Evolutionary conservation across 2,797 vertebrate genomes (phyloP).

Genomic region (Spondyliosoma cantharus): DNA sequence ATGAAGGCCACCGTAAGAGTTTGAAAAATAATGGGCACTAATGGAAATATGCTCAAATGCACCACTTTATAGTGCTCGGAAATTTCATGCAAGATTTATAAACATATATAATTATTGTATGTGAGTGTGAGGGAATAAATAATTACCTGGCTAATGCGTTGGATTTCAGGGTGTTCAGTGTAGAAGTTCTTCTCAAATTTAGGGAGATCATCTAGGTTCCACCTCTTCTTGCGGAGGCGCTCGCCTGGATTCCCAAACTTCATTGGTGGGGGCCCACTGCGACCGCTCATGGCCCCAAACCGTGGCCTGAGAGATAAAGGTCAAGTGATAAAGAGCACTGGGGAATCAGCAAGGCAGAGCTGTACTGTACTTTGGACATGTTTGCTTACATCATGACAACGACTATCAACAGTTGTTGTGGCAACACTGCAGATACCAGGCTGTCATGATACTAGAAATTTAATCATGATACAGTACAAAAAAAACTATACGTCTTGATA

Average conservation of each 20-base stretch:
- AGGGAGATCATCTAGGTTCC: slow-evolving; percentile 94
- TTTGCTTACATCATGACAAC: neutral
- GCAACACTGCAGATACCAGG: neutral
- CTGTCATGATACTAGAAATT: neutral
- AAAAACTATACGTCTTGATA: too few species aligned
- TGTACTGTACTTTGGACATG: neutral
- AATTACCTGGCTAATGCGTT: slow-evolving; percentile 87
- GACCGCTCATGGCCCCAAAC: slow-evolving; percentile 83
- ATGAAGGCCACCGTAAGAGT: neutral
- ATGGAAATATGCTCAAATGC: neutral
- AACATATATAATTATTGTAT: neutral
- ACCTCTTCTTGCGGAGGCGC: slow-evolving; percentile 95
- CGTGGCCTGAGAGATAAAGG: slow-evolving; percentile 72
- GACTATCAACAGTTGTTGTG: neutral
- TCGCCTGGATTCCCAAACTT: slow-evolving; percentile 98
- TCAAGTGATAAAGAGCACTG: neutral
- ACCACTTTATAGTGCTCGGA: neutral
- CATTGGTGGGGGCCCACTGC: slow-evolving; percentile 87
- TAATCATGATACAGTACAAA: too few species aligned
- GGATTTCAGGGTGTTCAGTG: slow-evolving; percentile 91
- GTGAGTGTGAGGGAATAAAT: neutral
- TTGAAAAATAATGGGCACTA: neutral
- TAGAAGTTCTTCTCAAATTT: slow-evolving; percentile 99
- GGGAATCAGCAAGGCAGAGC: neutral
- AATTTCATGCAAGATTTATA: neutral